Percentiles rank a stretch among this genome's conserved stretches.
Conservation (phyloP, 2,888 invertebrate species). For the Dusona sp. region DNA sequence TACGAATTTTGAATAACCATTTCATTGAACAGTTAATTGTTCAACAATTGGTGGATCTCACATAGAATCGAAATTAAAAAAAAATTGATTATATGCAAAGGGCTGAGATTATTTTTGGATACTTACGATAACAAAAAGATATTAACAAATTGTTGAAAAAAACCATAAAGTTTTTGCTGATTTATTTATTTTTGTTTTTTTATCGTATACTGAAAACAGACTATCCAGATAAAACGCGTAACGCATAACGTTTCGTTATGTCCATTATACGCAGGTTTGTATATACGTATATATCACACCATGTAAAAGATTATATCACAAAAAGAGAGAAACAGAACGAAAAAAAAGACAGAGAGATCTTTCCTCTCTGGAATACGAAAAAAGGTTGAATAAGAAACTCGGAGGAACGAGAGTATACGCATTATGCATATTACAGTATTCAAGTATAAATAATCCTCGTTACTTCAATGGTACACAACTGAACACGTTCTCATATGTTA, state of each 20-base stretch:
- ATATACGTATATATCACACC: not conserved
- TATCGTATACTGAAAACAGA: constrained; percentile 45
- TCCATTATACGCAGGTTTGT: not conserved
- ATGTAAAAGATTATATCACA: constrained; percentile 12
- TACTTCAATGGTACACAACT: constrained; percentile 13
- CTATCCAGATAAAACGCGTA: constrained; percentile 31
- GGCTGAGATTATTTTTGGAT: not conserved
- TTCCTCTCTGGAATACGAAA: constrained; percentile 50
- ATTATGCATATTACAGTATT: constrained; percentile 37
- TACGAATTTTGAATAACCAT: no score
- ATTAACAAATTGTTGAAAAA: not conserved
- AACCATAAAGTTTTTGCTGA: not conserved
- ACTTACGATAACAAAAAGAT: not conserved
- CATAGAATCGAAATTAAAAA: not conserved
- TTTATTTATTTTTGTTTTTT: not conserved
- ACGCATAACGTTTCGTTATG: constrained; percentile 1
- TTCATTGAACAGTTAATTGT: not conserved
- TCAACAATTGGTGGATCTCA: not conserved
- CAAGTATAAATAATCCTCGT: constrained; percentile 24
- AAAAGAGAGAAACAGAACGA: not conserved
- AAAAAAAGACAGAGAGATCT: not conserved
- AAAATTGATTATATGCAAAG: not conserved
- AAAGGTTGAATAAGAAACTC: constrained; percentile 42
- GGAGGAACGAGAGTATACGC: constrained; percentile 37
- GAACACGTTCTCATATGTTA: constrained; percentile 32